Percentiles rank a stretch among this genome's conserved stretches.
phyloP scores from a whole-genome alignment of 2,113 vertebrate genomes.

The Elachura formosa region DNA sequence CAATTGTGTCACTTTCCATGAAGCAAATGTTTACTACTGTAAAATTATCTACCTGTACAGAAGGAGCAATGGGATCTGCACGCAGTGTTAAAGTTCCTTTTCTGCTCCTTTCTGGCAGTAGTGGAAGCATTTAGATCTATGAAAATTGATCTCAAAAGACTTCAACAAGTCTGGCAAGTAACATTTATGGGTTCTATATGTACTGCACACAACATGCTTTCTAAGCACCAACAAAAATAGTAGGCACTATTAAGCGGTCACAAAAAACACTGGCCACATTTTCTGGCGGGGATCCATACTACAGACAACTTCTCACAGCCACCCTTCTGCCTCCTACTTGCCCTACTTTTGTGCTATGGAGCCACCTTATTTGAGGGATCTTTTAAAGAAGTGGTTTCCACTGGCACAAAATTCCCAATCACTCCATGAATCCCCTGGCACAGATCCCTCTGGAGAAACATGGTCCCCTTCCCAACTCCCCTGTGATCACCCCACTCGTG shows the following conservation, averaged over 20 bases:
- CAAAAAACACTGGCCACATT: background rate
- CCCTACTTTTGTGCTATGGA: background rate
- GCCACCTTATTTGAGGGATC: background rate
- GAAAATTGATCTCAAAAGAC: conserved; percentile 1
- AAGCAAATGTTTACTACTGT: conserved; percentile 29
- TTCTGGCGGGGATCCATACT: conserved; percentile 1
- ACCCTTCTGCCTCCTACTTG: background rate
- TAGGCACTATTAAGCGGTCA: background rate
- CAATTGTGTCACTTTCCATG: conserved; percentile 18
- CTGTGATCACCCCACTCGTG: background rate
- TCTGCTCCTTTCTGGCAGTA: background rate
- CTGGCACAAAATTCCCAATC: background rate
- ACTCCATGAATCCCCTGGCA: background rate
- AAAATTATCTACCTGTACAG: conserved; percentile 37
- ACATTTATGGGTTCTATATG: background rate
- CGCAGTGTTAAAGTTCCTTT: background rate
- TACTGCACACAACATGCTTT: background rate
- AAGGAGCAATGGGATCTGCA: conserved; percentile 18
- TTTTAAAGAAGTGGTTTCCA: background rate
- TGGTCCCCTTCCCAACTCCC: fast-evolving
- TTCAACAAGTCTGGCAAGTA: background rate
- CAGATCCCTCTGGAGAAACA: background rate
- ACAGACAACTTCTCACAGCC: background rate
- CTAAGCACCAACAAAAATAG: background rate
- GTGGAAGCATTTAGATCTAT: background rate